These are phyloP conservation scores for Entomyzon cyanotis DNA, from an alignment of 2,113 vertebrate genomes.

Conservation along the genomic window DNA sequence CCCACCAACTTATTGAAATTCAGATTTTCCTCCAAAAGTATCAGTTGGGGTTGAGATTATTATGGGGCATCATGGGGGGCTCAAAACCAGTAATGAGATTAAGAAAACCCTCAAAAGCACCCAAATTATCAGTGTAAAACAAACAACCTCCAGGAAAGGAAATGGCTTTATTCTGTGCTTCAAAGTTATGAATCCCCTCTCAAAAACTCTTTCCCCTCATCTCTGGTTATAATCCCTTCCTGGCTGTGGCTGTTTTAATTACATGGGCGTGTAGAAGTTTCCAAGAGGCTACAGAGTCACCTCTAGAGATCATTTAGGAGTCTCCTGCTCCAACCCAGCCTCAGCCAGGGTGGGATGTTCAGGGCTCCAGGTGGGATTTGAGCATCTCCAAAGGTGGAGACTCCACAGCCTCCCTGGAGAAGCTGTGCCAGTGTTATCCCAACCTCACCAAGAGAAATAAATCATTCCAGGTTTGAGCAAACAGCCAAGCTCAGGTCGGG, in stretches of 20 bases:
- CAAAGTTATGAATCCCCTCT: neutral
- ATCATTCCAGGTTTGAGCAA: neutral
- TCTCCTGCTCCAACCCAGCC: neutral
- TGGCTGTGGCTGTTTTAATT: neutral
- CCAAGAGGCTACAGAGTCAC: neutral
- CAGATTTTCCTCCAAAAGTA: constrained; percentile 14
- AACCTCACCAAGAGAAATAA: neutral
- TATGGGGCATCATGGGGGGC: neutral
- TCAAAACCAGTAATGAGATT: neutral
- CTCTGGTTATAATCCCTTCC: neutral
- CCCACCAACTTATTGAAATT: neutral
- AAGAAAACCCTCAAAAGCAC: constrained; percentile 3
- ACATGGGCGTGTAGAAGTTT: neutral
- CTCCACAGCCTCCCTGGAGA: neutral
- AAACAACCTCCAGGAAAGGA: neutral
- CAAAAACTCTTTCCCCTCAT: neutral
- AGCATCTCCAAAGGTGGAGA: neutral
- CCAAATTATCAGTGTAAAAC: neutral
- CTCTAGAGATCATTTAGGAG: neutral
- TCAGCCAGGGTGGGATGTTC: neutral
- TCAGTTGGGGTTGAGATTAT: neutral
- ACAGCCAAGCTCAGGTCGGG: neutral
- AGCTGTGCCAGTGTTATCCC: neutral
- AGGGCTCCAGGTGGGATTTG: neutral
- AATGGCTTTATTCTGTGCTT: neutral